A percentile compares a stretch with the other conserved stretches of the same genome.
Conservation (phyloP, 2,113 vertebrate species). For the Leucoraja erinaceus region DNA sequence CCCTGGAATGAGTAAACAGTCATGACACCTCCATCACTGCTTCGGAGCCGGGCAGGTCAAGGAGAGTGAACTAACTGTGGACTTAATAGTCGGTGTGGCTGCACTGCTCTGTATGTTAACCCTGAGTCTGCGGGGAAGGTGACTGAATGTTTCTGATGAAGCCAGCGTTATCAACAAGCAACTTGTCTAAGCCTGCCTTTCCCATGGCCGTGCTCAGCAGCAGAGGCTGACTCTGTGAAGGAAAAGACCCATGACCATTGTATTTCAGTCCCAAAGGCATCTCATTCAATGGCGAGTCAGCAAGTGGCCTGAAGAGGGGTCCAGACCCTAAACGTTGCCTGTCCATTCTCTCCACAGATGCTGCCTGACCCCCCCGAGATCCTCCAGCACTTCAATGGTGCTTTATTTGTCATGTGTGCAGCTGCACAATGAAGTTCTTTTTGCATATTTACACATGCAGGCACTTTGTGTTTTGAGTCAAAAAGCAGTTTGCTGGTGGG, state of each 20-base stretch:
- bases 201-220: not conserved
- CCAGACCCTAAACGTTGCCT: too few species aligned
- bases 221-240: not conserved
- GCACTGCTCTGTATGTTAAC: not conserved
- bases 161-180: not conserved
- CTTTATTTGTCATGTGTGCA: too few species aligned
- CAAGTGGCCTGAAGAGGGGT: not conserved
- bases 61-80: not conserved
- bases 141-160: not conserved
- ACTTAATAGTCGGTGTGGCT: not conserved
- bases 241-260: not conserved
- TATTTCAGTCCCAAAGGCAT: not conserved
- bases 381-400: too few species aligned
- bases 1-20: not conserved
- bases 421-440: too few species aligned
- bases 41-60: not conserved
- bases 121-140: not conserved
- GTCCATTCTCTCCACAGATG: too few species aligned
- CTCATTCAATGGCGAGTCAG: not conserved
- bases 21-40: not conserved
- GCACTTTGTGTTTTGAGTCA: too few species aligned
- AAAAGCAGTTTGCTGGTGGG: not conserved
- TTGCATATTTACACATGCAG: too few species aligned
- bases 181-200: too few species aligned
- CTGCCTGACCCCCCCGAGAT: too few species aligned